Percentiles rank a stretch among this genome's conserved stretches.
These are phyloP conservation scores for Hypomecis punctinalis DNA, from an alignment of 2,888 invertebrate genomes.

Conservation along the genomic window DNA sequence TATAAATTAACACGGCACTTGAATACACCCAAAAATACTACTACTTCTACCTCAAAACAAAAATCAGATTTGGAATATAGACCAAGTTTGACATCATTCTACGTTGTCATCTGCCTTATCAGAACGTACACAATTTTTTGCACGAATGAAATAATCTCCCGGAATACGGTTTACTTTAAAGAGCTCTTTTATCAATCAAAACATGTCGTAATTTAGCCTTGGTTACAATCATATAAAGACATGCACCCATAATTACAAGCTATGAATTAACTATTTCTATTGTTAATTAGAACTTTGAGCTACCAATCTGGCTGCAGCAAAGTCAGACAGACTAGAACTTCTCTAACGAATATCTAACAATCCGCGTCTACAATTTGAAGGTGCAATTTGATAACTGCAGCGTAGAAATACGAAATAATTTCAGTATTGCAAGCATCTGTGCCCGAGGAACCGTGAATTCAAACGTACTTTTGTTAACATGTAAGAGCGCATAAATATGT, in stretches of 20 bases:
- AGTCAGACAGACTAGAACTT: slow-evolving; percentile 28
- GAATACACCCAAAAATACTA: no score
- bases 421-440: slow-evolving; percentile 37
- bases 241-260: slow-evolving; percentile 2
- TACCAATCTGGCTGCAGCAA: slow-evolving; percentile 28
- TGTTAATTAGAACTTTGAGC: slow-evolving; percentile 39
- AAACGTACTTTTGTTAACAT: slow-evolving; percentile 47
- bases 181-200: no score
- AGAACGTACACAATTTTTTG: no score
- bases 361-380: slow-evolving; percentile 30
- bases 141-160: no score
- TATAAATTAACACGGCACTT: no score
- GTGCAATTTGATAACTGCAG: slow-evolving; percentile 43
- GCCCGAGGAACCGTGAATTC: slow-evolving; percentile 41
- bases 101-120: no score
- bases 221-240: background rate
- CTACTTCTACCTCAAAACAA: no score
- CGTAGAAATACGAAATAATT: slow-evolving; percentile 45
- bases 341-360: slow-evolving; percentile 46
- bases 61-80: no score
- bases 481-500: slow-evolving; percentile 35
- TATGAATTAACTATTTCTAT: slow-evolving; percentile 27
- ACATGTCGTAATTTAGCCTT: no score
- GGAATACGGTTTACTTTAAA: no score
- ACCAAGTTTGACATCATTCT: no score